Evolutionary conservation across 2,113 vertebrate genomes (phyloP), one percentile per base, ranked within the genome.

Genomic region (Gobius niger): DNA sequence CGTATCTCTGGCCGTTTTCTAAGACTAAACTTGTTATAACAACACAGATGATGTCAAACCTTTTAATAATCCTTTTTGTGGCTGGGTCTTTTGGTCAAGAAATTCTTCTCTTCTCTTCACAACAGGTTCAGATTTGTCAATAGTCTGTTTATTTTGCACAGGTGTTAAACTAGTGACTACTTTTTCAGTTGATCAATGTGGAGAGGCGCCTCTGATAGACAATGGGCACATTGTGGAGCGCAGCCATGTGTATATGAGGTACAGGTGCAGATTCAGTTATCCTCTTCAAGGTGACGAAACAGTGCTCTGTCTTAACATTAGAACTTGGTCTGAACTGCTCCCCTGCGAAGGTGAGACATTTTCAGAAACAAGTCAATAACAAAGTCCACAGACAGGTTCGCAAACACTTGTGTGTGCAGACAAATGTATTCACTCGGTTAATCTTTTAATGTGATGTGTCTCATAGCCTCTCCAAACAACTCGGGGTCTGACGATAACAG

Each of bases 271-370:
- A 40, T 0, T 0, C 0, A 72, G 0, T 3, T 85, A 82, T 47
- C 60, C 0, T 50, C 60, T 0, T 6, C 34, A 16, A 3, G 87
- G 85, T 77, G 59, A 51, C 42, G 24, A 62, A 0, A 47, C 0
- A 3, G 87, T 89, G 47, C 0, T 0, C 13, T 89, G 87, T 63
- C 14, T 46, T 14, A 24, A 6, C 2, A 1, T 47, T 3, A 7
- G 68, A 15, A 40, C 0, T 1, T 89, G 87, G 85, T 82, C 85
- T 34, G 0, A n/a, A 0, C 0, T 7, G 2, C 84, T 84, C 12
- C 12, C 0, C 12, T 89, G 87, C 46, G 19, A 6, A 86, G 72
- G 85, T 85, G 76, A 10, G 19, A 59, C 10, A 56, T 13, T 56
- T 6, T 11, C 1, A 56, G 12, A 19, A 13, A 5, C 14, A 50